Percentiles rank a stretch among this genome's conserved stretches.
Evolutionary conservation across 1,140 invertebrate species (phyloP).

Genomic region (Leptoteleia sp.): DNA sequence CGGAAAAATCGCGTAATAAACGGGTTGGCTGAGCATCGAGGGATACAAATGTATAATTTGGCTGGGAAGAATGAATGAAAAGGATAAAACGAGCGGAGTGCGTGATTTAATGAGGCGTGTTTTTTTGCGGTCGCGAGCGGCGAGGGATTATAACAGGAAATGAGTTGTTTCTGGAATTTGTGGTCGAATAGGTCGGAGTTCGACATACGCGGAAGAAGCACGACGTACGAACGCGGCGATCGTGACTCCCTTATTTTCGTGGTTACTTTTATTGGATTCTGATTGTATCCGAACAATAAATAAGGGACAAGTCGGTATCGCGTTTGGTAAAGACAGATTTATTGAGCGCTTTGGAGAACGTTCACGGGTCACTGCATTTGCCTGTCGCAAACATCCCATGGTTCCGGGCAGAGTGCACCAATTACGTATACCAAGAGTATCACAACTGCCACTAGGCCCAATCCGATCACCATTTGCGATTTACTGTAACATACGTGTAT

Average conservation of each 20-base stretch:
- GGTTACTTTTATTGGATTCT: slow-evolving; percentile 63
- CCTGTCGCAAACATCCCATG: slow-evolving; percentile 61
- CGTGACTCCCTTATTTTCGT: slow-evolving; percentile 69
- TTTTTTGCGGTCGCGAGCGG: slow-evolving; percentile 17
- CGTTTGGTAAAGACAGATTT: slow-evolving; percentile 68
- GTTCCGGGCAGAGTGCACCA: slow-evolving; percentile 68
- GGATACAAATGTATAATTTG: slow-evolving; percentile 34
- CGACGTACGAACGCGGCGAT: slow-evolving; percentile 37
- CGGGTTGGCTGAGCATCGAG: slow-evolving; percentile 15
- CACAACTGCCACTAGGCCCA: slow-evolving; percentile 58
- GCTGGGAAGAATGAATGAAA: slow-evolving; percentile 20
- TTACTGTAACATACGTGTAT: slow-evolving; percentile 63
- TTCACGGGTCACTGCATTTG: slow-evolving; percentile 69
- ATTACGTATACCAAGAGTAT: slow-evolving; percentile 67
- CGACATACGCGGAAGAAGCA: slow-evolving; percentile 61
- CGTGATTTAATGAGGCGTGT: slow-evolving; percentile 28
- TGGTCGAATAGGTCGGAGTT: slow-evolving; percentile 60
- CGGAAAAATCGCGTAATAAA: slow-evolving; percentile 28
- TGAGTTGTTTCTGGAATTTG: slow-evolving; percentile 58
- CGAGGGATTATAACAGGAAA: slow-evolving; percentile 44
- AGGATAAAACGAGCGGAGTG: slow-evolving; percentile 26
- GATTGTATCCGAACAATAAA: slow-evolving; percentile 69
- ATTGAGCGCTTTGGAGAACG: slow-evolving; percentile 63
- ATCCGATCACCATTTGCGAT: slow-evolving; percentile 63
- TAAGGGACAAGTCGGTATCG: slow-evolving; percentile 68